phyloP scores from a whole-genome alignment of 2,113 vertebrate species.

The Muscicapa adusta region DNA sequence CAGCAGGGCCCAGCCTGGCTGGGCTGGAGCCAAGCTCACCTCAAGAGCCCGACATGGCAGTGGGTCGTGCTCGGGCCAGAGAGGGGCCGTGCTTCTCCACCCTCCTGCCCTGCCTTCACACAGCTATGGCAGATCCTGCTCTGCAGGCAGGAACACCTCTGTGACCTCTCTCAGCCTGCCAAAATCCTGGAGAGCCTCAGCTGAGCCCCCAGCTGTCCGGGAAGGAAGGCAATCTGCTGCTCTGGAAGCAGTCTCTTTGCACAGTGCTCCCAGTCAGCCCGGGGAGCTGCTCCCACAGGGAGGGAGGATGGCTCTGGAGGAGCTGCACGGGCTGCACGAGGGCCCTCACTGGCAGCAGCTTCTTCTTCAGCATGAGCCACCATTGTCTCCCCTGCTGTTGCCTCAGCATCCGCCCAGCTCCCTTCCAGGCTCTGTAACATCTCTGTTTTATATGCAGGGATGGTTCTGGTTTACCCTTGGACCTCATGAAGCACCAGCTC shows the following conservation, averaged over 20 bases:
- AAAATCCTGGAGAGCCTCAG: neutral
- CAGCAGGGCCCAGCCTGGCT: neutral
- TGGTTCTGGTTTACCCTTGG: neutral
- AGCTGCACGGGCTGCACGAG: rapidly evolving
- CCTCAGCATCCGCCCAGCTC: neutral
- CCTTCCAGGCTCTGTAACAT: neutral
- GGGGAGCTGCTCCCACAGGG: neutral
- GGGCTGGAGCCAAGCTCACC: neutral
- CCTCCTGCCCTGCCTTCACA: neutral
- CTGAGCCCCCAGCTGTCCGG: neutral
- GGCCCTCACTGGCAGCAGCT: neutral
- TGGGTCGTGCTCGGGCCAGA: rapidly evolving
- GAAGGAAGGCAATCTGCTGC: neutral
- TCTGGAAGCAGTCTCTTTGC: neutral
- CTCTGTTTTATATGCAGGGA: neutral
- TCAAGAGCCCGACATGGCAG: rapidly evolving
- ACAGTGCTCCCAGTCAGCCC: neutral
- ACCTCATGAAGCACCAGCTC: rapidly evolving
- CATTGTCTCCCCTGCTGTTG: no score
- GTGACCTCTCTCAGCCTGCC: neutral
- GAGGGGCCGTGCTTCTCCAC: neutral
- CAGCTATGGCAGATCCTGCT: rapidly evolving
- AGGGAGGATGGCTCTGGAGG: neutral
- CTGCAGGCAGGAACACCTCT: neutral
- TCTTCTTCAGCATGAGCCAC: neutral